Evolutionary conservation across 2,888 invertebrate species (phyloP).

Genomic region (Sminthurides aquaticus): DNA sequence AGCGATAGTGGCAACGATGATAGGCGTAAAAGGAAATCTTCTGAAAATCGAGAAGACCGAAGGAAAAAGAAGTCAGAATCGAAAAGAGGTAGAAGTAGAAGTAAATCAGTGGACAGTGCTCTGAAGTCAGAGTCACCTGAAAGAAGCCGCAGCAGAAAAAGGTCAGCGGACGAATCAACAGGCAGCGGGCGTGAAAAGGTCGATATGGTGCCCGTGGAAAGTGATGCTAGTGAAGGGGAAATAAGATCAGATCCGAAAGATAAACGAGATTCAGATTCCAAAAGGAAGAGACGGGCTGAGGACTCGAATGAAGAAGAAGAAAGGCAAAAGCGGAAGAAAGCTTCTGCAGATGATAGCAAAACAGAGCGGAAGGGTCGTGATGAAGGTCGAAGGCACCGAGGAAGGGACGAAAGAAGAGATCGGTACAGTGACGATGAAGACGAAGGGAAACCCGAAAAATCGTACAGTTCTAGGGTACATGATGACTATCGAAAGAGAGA

Average conservation of each 20-base stretch:
- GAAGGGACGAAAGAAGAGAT: conserved; percentile 27
- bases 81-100: not conserved
- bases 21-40: not conserved
- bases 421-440: conserved; percentile 27
- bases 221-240: not conserved
- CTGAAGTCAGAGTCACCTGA: not conserved
- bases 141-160: not conserved
- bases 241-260: not conserved
- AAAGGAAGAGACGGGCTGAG: conserved; percentile 11
- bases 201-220: not conserved
- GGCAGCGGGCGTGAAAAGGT: not conserved
- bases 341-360: not conserved
- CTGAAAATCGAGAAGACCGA: not conserved
- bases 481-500: conserved; percentile 31
- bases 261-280: not conserved
- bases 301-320: conserved; percentile 13
- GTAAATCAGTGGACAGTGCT: not conserved
- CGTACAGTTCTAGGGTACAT: not conserved
- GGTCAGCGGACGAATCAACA: not conserved
- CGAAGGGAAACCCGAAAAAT: not conserved
- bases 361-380: conserved; percentile 21
- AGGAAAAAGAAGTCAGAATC: not conserved
- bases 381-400: conserved; percentile 25
- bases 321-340: not conserved
- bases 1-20: not conserved